phyloP scores from a whole-genome alignment of 35 echinoderm and acorn worm genomes.

The Diadema setosum region DNA sequence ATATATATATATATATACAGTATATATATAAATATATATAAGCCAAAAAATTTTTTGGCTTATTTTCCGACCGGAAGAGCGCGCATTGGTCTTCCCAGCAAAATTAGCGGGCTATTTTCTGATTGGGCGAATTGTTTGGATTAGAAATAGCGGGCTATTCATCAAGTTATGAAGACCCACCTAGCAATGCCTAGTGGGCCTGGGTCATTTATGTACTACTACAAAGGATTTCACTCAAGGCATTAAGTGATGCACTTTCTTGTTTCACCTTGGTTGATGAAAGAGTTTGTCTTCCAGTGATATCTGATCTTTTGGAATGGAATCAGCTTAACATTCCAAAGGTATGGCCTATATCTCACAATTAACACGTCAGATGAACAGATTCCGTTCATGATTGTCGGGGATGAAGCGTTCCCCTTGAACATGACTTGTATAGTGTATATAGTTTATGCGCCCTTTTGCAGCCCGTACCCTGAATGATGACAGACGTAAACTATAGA shows the following conservation, averaged over 20 bases:
- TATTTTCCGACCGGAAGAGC: no score
- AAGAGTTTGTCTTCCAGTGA: slow-evolving; percentile 6
- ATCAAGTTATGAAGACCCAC: no score
- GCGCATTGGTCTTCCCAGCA: no score
- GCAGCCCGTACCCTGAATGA: slow-evolving; percentile 27
- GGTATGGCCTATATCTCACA: background rate
- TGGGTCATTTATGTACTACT: slow-evolving; percentile 60
- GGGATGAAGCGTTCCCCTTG: slow-evolving; percentile 51
- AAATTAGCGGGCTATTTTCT: no score
- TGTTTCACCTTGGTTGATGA: slow-evolving; percentile 28
- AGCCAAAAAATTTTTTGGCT: no score
- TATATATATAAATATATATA: no score
- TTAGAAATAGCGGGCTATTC: no score
- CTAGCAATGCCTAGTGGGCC: no score
- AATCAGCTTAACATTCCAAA: slow-evolving; percentile 32
- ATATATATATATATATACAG: no score
- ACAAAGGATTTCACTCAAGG: slow-evolving; percentile 46
- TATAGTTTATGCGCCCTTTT: slow-evolving; percentile 62
- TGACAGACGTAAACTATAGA: slow-evolving; percentile 53
- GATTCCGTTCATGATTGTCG: slow-evolving; percentile 42
- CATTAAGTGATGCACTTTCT: slow-evolving; percentile 56
- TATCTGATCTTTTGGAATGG: slow-evolving; percentile 35
- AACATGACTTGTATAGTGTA: no score
- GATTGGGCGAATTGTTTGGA: no score
- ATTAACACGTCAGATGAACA: slow-evolving; percentile 44